phyloP scores from a whole-genome alignment of 2,113 vertebrate genomes.

The Carassius carassius region DNA sequence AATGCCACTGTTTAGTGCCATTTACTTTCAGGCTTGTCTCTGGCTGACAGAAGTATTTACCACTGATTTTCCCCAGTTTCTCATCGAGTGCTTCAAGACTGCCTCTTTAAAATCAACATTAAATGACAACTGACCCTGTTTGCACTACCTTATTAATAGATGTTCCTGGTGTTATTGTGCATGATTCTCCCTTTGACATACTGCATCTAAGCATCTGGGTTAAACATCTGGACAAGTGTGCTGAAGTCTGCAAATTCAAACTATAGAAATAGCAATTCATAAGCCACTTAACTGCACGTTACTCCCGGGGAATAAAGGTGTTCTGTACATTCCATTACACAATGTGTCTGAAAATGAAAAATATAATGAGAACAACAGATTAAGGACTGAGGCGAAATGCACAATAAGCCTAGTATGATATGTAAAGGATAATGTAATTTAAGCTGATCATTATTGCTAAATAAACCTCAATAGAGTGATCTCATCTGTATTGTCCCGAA shows the following conservation, averaged over 20 bases:
- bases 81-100: neutral
- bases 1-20: conserved; percentile 44
- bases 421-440: neutral
- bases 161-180: neutral
- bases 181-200: neutral
- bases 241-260: neutral
- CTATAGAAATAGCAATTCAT: neutral
- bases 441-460: neutral
- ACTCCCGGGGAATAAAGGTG: neutral
- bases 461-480: neutral
- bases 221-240: neutral
- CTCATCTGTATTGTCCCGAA: neutral
- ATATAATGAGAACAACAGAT: neutral
- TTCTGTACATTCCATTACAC: neutral
- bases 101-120: neutral
- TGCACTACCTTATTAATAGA: neutral
- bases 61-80: conserved; percentile 44
- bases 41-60: conserved; percentile 33
- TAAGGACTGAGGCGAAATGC: neutral
- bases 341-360: neutral
- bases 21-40: conserved; percentile 44
- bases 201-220: neutral
- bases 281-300: neutral
- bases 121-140: neutral
- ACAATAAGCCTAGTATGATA: neutral